Evolutionary conservation across 2,888 invertebrate genomes (phyloP).

Genomic region (Nudaria mundana): DNA sequence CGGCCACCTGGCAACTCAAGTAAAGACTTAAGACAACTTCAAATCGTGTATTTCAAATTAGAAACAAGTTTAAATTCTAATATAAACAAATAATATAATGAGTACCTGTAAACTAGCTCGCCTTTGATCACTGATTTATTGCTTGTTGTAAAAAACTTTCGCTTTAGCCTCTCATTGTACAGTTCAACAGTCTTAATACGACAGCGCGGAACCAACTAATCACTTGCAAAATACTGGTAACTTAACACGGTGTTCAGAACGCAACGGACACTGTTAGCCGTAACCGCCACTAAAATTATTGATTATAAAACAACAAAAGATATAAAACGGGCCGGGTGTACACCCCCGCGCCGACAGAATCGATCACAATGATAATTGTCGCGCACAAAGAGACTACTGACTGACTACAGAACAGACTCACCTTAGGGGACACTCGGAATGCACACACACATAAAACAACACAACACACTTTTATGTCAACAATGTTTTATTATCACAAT

Average conservation of each 20-base stretch:
- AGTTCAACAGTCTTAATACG: conserved; percentile 24
- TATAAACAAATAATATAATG: conserved; percentile 21
- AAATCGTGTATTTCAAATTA: too few species aligned
- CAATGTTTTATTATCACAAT: conserved; percentile 46
- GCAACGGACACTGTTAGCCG: conserved; percentile 42
- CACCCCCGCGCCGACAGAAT: conserved; percentile 75
- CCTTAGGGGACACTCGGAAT: conserved; percentile 73
- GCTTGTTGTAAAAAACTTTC: conserved; percentile 34
- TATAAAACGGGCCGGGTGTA: conserved; percentile 73
- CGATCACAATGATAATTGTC: conserved; percentile 81
- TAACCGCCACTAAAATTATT: conserved; percentile 76
- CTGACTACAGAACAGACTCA: too few species aligned
- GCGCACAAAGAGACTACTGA: conserved; percentile 75
- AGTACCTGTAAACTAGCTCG: conserved; percentile 32
- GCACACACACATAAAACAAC: conserved; percentile 70
- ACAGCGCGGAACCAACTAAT: conserved; percentile 20
- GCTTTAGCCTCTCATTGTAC: conserved; percentile 26
- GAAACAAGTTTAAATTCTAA: conserved; percentile 10
- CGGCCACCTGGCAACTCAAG: conserved; percentile 51
- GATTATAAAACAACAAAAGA: conserved; percentile 81
- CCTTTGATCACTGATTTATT: conserved; percentile 27
- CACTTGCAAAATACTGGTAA: conserved; percentile 30
- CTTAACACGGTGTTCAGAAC: conserved; percentile 32
- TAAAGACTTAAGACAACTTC: too few species aligned
- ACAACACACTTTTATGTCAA: conserved; percentile 64